phyloP scores from a whole-genome alignment of 2,113 vertebrate species.

The Pongo abelii region DNA sequence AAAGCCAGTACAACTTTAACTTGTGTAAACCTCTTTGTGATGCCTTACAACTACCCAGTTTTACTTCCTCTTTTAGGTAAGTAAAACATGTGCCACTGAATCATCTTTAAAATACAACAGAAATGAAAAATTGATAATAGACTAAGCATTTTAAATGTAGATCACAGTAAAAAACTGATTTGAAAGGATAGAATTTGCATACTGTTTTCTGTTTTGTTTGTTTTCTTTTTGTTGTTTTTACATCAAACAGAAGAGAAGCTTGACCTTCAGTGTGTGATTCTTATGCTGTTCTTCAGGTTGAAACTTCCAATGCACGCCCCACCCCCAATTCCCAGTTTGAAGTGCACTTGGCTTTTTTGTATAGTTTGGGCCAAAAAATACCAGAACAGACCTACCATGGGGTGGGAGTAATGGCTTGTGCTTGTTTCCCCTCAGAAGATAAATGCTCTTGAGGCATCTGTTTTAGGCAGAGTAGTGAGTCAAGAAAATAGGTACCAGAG shows the following conservation, averaged over 20 bases:
- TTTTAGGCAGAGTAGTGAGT: conserved; percentile 31
- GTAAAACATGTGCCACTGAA: conserved; percentile 66
- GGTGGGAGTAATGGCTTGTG: background rate
- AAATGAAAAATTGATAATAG: conserved; percentile 56
- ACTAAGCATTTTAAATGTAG: conserved; percentile 67
- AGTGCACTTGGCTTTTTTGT: conserved; percentile 79
- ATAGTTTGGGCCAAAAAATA: conserved; percentile 59
- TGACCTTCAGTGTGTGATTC: conserved; percentile 79
- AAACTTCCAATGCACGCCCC: conserved; percentile 70
- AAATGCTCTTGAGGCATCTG: conserved; percentile 9
- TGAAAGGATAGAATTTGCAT: conserved; percentile 79
- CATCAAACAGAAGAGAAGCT: conserved; percentile 79
- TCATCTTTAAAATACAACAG: conserved; percentile 67
- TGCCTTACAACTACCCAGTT: conserved; percentile 91
- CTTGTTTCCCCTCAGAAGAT: conserved; percentile 2
- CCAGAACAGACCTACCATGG: background rate
- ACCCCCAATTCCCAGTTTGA: conserved; percentile 73
- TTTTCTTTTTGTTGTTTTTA: conserved; percentile 70
- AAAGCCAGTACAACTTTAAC: conserved; percentile 91
- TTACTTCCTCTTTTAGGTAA: conserved; percentile 90
- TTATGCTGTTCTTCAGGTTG: conserved; percentile 77
- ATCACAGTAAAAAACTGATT: conserved; percentile 74
- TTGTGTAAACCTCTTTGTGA: conserved; percentile 92
- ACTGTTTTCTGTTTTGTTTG: conserved; percentile 80
- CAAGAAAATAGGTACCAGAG: conserved; percentile 50